Evolutionary conservation across 2,888 invertebrate species (phyloP).

Genomic region (Drosophila borealis): DNA sequence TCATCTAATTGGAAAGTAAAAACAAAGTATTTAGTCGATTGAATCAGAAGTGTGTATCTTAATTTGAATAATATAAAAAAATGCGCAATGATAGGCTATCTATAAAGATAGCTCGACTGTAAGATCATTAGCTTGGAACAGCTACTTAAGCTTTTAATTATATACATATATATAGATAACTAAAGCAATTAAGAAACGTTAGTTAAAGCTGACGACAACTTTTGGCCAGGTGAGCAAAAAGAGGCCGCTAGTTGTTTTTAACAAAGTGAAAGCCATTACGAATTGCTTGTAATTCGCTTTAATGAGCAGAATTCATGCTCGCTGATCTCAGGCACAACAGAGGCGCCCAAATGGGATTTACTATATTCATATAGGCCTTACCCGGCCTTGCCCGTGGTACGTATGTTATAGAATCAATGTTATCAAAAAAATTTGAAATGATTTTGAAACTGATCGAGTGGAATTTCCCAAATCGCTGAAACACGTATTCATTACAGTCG

Average conservation of each 20-base stretch:
- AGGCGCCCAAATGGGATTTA: not conserved
- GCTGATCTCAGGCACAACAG: slow-evolving; percentile 23
- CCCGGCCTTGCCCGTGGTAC: too few species aligned
- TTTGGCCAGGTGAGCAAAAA: slow-evolving; percentile 12
- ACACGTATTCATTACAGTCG: too few species aligned
- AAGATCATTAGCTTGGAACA: not conserved
- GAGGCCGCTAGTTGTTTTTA: slow-evolving; percentile 10
- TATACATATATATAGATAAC: too few species aligned
- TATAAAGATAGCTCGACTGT: not conserved
- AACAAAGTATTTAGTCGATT: too few species aligned
- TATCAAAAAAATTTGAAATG: too few species aligned
- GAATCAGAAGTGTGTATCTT: not conserved
- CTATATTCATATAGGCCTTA: too few species aligned
- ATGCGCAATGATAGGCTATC: not conserved
- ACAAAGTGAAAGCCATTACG: slow-evolving; percentile 19
- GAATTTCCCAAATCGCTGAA: too few species aligned
- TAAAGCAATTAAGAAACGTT: slow-evolving; percentile 9
- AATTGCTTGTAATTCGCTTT: slow-evolving; percentile 29
- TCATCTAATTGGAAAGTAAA: too few species aligned
- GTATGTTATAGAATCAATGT: too few species aligned
- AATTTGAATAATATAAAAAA: not conserved
- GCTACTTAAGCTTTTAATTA: not conserved
- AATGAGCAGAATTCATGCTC: slow-evolving; percentile 33
- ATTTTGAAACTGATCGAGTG: too few species aligned
- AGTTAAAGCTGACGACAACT: not conserved